These are phyloP conservation scores for Leucophenga maculata DNA, from an alignment of 2,888 invertebrate species.

Conservation along the genomic window DNA sequence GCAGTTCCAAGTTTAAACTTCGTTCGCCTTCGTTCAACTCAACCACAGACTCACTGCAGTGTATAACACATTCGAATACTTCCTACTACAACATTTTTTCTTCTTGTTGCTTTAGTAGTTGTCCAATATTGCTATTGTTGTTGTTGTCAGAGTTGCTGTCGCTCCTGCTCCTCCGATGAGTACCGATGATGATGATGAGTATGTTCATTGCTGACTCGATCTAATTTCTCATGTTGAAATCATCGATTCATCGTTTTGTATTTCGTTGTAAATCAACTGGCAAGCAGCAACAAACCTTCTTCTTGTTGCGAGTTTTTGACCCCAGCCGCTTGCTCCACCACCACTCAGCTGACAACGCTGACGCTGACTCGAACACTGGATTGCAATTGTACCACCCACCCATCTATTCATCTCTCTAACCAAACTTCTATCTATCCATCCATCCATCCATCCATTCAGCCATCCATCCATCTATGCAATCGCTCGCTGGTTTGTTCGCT, in stretches of 20 bases:
- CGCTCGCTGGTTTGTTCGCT: slow-evolving; percentile 22
- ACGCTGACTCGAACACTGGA: neutral
- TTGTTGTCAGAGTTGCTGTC: slow-evolving; percentile 22
- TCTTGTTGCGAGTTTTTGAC: neutral
- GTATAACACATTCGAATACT: too few species aligned
- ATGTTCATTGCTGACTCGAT: slow-evolving; percentile 53
- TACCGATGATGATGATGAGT: slow-evolving; percentile 53
- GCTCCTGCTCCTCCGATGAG: slow-evolving; percentile 17
- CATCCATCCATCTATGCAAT: neutral
- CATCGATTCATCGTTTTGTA: slow-evolving; percentile 65
- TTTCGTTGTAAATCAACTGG: slow-evolving; percentile 57
- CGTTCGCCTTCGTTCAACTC: too few species aligned
- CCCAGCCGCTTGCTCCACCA: neutral
- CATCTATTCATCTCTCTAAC: slow-evolving; percentile 45
- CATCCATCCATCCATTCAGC: slow-evolving; percentile 7
- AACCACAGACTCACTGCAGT: too few species aligned
- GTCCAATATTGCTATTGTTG: too few species aligned
- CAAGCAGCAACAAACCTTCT: slow-evolving; percentile 40
- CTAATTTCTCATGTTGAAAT: slow-evolving; percentile 66
- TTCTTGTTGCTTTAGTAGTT: too few species aligned
- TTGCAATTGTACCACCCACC: slow-evolving; percentile 12
- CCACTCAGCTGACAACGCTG: neutral
- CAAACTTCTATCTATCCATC: slow-evolving; percentile 32
- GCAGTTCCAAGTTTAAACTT: too few species aligned
- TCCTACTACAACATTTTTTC: neutral